A percentile compares a stretch with the other conserved stretches of the same genome.
These are phyloP conservation scores for Sphaerophoria taeniata DNA, from an alignment of 2,888 invertebrate species.

Conservation along the genomic window DNA sequence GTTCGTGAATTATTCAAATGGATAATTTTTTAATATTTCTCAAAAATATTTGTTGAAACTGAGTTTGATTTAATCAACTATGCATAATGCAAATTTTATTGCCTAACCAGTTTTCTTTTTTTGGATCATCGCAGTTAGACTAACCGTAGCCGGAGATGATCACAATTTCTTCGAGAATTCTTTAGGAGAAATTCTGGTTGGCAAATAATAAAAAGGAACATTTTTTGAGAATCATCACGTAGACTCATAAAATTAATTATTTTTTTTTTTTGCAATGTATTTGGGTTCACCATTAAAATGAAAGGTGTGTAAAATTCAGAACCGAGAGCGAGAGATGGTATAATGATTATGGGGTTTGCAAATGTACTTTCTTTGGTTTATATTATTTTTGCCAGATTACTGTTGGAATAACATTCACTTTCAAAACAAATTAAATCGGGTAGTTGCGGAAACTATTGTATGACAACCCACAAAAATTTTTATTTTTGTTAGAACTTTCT, in stretches of 20 bases:
- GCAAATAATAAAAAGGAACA: neutral
- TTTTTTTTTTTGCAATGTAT: neutral
- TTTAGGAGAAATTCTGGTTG: conserved; percentile 12
- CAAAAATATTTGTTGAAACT: conserved; percentile 18
- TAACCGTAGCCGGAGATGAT: neutral
- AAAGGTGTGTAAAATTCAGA: too few species aligned
- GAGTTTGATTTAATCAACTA: neutral
- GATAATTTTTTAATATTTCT: conserved; percentile 10
- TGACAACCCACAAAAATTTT: too few species aligned
- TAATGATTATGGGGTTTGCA: too few species aligned
- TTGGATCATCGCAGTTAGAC: neutral
- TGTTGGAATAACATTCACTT: too few species aligned
- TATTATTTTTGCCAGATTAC: too few species aligned
- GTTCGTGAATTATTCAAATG: conserved; percentile 32
- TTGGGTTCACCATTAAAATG: neutral
- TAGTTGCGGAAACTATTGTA: too few species aligned
- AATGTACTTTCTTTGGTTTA: too few species aligned
- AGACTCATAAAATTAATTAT: conserved; percentile 12
- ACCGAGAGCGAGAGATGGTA: too few species aligned
- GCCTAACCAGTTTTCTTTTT: conserved; percentile 10
- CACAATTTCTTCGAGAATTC: neutral
- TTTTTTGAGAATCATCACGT: conserved; percentile 13
- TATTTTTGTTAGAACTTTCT: too few species aligned
- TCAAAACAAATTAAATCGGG: too few species aligned
- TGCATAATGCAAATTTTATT: conserved; percentile 44